Evolutionary conservation across 2,888 invertebrate genomes (phyloP), one percentile per base, ranked within the genome.

Genomic region (Cheilosia impressa): DNA sequence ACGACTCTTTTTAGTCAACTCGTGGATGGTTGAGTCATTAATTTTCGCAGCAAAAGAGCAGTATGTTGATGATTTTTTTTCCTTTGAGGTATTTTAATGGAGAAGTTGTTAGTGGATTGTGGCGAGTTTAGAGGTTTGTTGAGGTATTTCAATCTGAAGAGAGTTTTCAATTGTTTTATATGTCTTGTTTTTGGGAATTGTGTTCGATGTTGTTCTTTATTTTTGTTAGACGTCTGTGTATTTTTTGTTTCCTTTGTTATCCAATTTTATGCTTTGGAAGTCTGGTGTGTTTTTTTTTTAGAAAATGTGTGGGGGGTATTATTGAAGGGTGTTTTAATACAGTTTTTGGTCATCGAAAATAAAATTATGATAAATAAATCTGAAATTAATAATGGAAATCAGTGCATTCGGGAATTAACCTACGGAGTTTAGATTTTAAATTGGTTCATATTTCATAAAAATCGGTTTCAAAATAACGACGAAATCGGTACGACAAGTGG

Each of bases 1-100:
- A 82, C 66, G 77, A 82, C 60, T 66, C 55, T 65, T 72, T 52
- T 62, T 62, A 72, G 77, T 82, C 72, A 72, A 83, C 72, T 78
- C 57, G 77, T 78, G 72, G 82, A 50, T 47, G 55, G 65, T 38
- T 58, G 71, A 66, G 66, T 60, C 71, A 77, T 78, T 83, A 77
- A 65, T 66, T 71, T 47, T 22, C 17, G 4, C 27, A 24, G 13
- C 17, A 58, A 58, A 71, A 19, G 68, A 68, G 43, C 55, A 43
- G 43, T 52, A 13, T 38, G 34, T 41, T 72, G 52, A 15, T 53
- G 53, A 15, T 5, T 17, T 19, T 53, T 50, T 13, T 10, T 19
- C 17, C 17, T 2, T 22, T 31, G 62, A 69, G 63, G 45, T 52
- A 60, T 76, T 60, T 71, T 31, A n/a, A 58, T 71, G 55, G 31